Evolutionary conservation across 2,113 vertebrate species (phyloP).

Genomic region (Amia ocellicauda): DNA sequence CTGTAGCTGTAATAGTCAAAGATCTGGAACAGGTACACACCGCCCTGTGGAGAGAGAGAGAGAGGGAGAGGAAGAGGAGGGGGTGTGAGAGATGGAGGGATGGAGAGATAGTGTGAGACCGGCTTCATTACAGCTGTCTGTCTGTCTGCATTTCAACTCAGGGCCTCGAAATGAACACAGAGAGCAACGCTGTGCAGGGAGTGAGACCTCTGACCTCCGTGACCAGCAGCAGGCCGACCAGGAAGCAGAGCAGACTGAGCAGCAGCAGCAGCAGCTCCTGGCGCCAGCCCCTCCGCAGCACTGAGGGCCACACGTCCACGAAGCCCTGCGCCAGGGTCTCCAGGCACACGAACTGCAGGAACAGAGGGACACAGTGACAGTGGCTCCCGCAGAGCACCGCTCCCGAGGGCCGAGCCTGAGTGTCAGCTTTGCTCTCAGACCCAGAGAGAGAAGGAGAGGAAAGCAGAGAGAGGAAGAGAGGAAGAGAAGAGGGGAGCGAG

Average conservation of each 20-base stretch:
- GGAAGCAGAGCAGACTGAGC: conserved; percentile 60
- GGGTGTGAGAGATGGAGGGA: no score
- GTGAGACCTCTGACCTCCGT: conserved; percentile 69
- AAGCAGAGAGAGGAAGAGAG: not conserved
- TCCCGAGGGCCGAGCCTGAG: no score
- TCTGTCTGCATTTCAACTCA: no score
- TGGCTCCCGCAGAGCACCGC: no score
- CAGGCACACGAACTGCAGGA: conserved; percentile 78
- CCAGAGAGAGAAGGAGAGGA: conserved; percentile 4
- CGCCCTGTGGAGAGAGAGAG: conserved; percentile 44
- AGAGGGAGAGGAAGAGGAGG: no score
- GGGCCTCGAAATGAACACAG: not conserved
- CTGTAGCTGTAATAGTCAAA: conserved; percentile 67
- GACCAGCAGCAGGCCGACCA: conserved; percentile 72
- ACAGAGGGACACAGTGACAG: no score
- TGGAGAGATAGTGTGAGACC: no score
- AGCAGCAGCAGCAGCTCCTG: conserved; percentile 74
- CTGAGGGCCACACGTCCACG: conserved; percentile 69
- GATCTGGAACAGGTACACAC: conserved; percentile 59
- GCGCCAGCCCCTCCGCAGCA: conserved; percentile 67
- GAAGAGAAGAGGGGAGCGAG: not conserved
- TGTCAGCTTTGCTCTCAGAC: no score
- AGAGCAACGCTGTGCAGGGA: not conserved
- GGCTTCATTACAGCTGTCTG: no score
- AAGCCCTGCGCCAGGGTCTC: conserved; percentile 83